phyloP scores from a whole-genome alignment of 2,797 vertebrate genomes.

The Taeniopygia guttata region DNA sequence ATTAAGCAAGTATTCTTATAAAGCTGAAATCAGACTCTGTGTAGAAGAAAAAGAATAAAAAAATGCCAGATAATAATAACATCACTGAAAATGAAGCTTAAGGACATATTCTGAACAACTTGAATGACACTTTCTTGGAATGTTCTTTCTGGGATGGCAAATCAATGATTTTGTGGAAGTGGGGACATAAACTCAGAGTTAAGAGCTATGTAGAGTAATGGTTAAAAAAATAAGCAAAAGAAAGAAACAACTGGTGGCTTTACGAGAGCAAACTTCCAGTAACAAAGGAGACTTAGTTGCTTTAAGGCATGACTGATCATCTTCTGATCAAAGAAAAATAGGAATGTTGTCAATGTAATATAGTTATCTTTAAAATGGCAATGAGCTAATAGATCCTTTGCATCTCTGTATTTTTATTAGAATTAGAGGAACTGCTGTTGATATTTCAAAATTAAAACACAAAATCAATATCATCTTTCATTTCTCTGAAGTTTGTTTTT shows the following conservation, averaged over 20 bases:
- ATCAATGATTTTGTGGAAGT: background rate
- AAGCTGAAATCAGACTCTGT: background rate
- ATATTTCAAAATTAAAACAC: slow-evolving; percentile 31
- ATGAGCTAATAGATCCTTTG: slow-evolving; percentile 5
- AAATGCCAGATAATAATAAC: background rate
- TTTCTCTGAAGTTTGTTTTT: background rate
- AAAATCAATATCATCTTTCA: slow-evolving; percentile 4
- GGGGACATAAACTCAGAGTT: background rate
- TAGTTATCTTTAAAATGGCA: background rate
- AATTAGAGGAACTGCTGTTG: slow-evolving; percentile 33
- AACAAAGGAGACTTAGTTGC: background rate
- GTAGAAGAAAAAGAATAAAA: background rate
- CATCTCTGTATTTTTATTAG: slow-evolving; percentile 29
- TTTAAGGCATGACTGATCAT: background rate
- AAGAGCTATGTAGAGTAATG: background rate
- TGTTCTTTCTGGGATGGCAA: background rate
- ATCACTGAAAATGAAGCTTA: background rate
- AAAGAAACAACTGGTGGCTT: background rate
- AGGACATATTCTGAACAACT: background rate
- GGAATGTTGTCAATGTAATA: background rate
- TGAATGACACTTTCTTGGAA: background rate
- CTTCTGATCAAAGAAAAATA: background rate
- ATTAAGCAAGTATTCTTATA: background rate
- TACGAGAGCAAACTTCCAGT: background rate
- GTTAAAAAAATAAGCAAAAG: background rate